Evolutionary conservation across 1,140 invertebrate genomes (phyloP), one percentile per base, ranked within the genome.

Genomic region (Drosophila busckii): DNA sequence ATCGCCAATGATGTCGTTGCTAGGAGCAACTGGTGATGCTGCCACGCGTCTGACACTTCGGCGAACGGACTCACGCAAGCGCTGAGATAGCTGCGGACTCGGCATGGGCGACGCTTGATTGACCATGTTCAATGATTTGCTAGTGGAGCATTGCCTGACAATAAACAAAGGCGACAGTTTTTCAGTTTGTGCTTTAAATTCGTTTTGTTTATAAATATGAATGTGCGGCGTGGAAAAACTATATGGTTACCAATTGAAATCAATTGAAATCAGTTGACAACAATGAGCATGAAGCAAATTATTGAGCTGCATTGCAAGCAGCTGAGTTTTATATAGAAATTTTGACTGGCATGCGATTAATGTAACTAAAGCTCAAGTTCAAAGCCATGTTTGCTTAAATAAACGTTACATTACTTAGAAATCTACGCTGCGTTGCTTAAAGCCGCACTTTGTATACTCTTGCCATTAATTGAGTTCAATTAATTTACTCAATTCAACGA

Each of bases 191-290:
- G 56, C 10, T 61, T 60, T 60, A 37, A 16, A 42, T 40, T 41
- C 19, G 26, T 40, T 22, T 26, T 25, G 4, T 7, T 16, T 19
- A 45, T 58, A 25, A 34, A 35, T 34, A 16, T 32, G n/a, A n/a
- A n/a, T n/a, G n/a, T n/a, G n/a, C n/a, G n/a, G n/a, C n/a, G n/a
- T n/a, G n/a, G n/a, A n/a, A n/a, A n/a, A n/a, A n/a, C n/a, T n/a
- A n/a, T n/a, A n/a, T n/a, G n/a, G n/a, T n/a, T n/a, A n/a, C n/a
- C 63, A 80, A 78, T 78, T 78, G 54, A 78, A 60, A 54, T 68
- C 61, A 78, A 78, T 78, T 78, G 68, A 73, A 80, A 37, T 38
- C 73, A 45, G 37, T 60, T 48, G n/a, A n/a, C n/a, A n/a, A n/a
- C n/a, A n/a, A n/a, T n/a, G n/a, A n/a, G n/a, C n/a, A n/a, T n/a